phyloP scores from a whole-genome alignment of 2,113 vertebrate species.

The Telmatochromis brichardi region DNA sequence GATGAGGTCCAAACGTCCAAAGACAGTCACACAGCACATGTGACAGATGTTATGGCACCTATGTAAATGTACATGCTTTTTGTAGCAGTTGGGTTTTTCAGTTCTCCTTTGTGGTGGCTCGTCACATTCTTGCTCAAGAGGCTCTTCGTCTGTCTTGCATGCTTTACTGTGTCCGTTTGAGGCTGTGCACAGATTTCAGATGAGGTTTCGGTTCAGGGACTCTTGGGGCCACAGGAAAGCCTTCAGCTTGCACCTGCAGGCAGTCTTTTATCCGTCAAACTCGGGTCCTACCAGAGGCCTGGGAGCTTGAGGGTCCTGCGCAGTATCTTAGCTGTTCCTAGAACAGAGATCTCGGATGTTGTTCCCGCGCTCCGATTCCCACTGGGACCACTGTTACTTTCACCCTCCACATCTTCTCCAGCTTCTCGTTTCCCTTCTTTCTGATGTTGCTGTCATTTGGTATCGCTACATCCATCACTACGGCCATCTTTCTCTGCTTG shows the following conservation, averaged over 20 bases:
- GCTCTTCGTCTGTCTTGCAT: neutral
- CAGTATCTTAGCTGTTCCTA: neutral
- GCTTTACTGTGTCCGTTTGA: neutral
- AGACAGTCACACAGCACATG: neutral
- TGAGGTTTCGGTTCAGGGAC: neutral
- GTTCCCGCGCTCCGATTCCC: neutral
- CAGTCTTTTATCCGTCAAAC: rapidly evolving
- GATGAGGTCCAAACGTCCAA: neutral
- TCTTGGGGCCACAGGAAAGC: neutral
- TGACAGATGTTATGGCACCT: neutral
- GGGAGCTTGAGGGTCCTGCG: neutral
- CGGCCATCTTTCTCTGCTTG: neutral
- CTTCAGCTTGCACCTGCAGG: neutral
- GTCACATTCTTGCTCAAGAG: neutral
- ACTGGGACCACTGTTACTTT: neutral
- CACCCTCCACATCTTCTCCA: neutral
- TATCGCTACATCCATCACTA: neutral
- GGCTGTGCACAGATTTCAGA: neutral
- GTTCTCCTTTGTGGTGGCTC: neutral
- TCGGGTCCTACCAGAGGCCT: rapidly evolving
- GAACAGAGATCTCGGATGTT: neutral
- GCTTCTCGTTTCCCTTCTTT: neutral
- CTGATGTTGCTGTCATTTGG: neutral
- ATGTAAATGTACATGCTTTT: neutral
- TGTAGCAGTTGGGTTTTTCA: neutral